phyloP scores from a whole-genome alignment of 2,888 invertebrate genomes.

The Drosophila dives region DNA sequence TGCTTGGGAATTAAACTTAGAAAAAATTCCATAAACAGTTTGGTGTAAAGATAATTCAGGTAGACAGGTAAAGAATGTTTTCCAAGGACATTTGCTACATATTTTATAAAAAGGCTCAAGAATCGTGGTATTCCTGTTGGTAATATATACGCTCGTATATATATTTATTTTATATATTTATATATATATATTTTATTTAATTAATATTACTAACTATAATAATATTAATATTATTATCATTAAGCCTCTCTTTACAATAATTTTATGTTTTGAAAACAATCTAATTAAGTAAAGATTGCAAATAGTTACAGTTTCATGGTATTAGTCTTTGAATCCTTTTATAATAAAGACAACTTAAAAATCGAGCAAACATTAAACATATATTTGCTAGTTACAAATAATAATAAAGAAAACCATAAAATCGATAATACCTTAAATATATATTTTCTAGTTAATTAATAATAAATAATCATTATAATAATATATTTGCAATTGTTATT shows the following conservation, averaged over 20 bases:
- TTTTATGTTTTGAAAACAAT: not conserved
- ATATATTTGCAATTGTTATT: not conserved
- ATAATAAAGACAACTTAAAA: fast-evolving
- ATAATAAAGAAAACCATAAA: not conserved
- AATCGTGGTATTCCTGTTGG: too few relatives aligned
- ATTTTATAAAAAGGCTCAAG: too few relatives aligned
- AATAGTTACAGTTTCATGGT: not conserved
- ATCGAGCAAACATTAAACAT: not conserved
- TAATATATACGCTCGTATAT: too few relatives aligned
- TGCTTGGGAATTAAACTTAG: not conserved
- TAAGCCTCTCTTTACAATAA: not conserved
- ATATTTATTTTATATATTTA: too few relatives aligned
- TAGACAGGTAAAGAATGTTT: not conserved
- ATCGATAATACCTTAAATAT: not conserved
- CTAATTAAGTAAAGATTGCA: not conserved
- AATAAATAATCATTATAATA: not conserved
- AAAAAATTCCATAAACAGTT: not conserved
- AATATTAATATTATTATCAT: not conserved
- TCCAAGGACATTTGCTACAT: not conserved
- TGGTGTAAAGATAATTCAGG: not conserved
- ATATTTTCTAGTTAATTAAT: not conserved
- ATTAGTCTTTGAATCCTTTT: not conserved
- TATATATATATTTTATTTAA: too few relatives aligned
- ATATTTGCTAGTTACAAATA: not conserved
- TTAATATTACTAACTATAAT: not conserved